These are phyloP conservation scores for Mystacornis crossleyi DNA, from an alignment of 2,113 vertebrate species.

Conservation along the genomic window DNA sequence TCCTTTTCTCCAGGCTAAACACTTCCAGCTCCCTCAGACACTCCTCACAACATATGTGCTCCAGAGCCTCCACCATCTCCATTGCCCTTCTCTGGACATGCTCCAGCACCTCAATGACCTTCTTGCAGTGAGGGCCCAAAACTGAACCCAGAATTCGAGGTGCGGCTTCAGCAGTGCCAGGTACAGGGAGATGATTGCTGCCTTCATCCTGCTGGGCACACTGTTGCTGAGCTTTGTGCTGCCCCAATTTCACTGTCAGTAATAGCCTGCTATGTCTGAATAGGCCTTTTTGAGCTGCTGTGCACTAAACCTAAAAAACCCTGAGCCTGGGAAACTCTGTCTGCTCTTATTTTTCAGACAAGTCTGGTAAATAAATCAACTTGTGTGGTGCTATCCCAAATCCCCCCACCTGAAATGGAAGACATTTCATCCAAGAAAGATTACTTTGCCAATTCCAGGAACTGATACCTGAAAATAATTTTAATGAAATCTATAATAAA, in stretches of 20 bases:
- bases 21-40: neutral
- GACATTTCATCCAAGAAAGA: neutral
- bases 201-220: neutral
- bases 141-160: neutral
- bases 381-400: neutral
- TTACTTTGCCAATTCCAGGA: neutral
- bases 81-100: rapidly evolving
- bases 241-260: neutral
- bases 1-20: neutral
- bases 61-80: no score
- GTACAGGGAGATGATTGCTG: neutral
- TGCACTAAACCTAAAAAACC: neutral
- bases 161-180: neutral
- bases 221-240: neutral
- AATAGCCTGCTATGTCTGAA: neutral
- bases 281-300: neutral
- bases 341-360: neutral
- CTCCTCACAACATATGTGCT: rapidly evolving
- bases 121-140: neutral
- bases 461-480: neutral
- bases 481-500: neutral
- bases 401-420: neutral
- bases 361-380: neutral
- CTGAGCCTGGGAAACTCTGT: neutral
- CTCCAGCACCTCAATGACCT: neutral